Evolutionary conservation across 1,140 invertebrate genomes (phyloP).

Genomic region (Neodiprion pinetum): DNA sequence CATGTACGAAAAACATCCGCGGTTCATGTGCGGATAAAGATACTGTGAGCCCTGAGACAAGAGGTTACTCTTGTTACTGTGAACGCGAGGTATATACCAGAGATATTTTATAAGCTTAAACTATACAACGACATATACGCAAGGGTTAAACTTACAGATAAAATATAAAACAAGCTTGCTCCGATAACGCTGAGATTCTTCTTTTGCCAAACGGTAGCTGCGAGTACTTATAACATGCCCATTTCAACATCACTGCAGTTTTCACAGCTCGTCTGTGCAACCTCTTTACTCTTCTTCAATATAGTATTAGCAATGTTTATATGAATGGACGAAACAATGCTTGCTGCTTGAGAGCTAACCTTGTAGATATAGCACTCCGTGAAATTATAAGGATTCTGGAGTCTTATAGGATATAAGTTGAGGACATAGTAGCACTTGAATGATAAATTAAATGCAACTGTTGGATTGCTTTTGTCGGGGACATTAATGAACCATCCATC

Average conservation of each 20-base stretch:
- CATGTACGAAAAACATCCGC: too few relatives aligned
- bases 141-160: too few relatives aligned
- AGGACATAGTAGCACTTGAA: background rate
- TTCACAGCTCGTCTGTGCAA: background rate
- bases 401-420: background rate
- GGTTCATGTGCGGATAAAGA: too few relatives aligned
- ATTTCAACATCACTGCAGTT: background rate
- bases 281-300: background rate
- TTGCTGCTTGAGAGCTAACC: background rate
- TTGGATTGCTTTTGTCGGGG: background rate
- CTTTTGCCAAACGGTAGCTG: background rate
- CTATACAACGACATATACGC: too few relatives aligned
- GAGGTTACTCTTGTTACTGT: too few relatives aligned
- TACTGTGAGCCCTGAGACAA: too few relatives aligned
- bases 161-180: too few relatives aligned
- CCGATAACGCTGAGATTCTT: background rate
- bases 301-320: too few relatives aligned
- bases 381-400: background rate
- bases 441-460: background rate
- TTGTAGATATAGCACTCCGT: background rate
- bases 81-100: too few relatives aligned
- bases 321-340: too few relatives aligned
- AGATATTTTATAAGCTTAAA: too few relatives aligned
- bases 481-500: background rate
- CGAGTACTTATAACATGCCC: background rate